Evolutionary conservation across 1,140 invertebrate genomes (phyloP), one percentile per base, ranked within the genome.

Genomic region (Schmidtea mediterranea): DNA sequence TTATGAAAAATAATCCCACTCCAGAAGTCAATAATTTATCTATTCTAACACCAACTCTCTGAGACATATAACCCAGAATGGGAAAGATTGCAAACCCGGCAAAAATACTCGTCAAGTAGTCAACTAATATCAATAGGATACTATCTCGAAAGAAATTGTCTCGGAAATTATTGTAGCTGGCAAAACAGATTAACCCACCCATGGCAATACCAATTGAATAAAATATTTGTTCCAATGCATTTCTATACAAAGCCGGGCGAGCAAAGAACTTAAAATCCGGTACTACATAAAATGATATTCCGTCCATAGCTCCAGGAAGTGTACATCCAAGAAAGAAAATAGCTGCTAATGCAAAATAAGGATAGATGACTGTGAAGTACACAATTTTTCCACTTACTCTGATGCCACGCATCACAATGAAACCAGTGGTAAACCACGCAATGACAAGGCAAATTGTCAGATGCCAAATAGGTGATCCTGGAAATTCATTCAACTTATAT

Each of bases 81-180:
- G 84, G 90, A 66, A 94, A 94, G 56, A 92, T 89, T 2, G 89
- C 86, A 59, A 92, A 89, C 2, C 80, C 80, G 26, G 82, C 78
- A 12, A 83, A 55, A 12, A 60, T 68, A 70, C 62, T 76, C 74
- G 76, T 76, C 60, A 78, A 78, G 55, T 22, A 19, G 12, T 41
- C 21, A 22, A 41, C 12, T 32, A 78, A 74, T 56, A 83, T 89
- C 0, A 90, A 82, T 50, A 89, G 82, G 38, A 92, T 58, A 1
- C 83, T 81, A 61, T 92, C 83, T 60, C 80, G 82, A 62, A 41
- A 19, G 40, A 77, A 79, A 54, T 79, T 78, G 58, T 79, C 79
- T 26, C 73, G 71, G 55, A 79, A 79, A 58, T 77, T 77, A 60
- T 80, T 80, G 57, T 79, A 80, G 1, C 76, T 79, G 16, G 77